These are phyloP conservation scores for Diploscapter pachys DNA, from an alignment of 1,140 invertebrate genomes.

Conservation along the genomic window DNA sequence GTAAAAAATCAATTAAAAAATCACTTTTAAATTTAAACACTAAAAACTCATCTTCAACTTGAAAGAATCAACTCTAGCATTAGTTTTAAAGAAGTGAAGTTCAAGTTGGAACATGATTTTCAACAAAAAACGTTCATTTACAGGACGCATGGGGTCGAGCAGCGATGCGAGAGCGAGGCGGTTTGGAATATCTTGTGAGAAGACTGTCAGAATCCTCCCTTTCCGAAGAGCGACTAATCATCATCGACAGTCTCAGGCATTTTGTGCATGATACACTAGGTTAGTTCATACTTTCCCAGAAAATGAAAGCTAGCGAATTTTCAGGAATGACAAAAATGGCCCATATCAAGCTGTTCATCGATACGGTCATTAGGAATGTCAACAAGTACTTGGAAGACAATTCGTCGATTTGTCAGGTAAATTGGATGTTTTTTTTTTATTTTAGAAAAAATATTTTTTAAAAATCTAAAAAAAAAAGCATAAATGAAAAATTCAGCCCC, in stretches of 20 bases:
- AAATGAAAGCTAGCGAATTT: not conserved
- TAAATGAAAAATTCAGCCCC: not conserved
- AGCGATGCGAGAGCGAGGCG: conserved; percentile 15
- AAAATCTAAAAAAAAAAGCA: not conserved
- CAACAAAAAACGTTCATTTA: not conserved
- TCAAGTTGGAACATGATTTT: too few relatives aligned
- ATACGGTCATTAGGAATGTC: conserved; percentile 25
- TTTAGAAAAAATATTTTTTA: not conserved
- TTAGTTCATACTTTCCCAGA: not conserved
- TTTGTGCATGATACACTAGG: conserved; percentile 25
- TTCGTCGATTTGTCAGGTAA: conserved; percentile 5
- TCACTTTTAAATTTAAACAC: conserved; percentile 1
- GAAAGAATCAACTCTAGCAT: too few relatives aligned
- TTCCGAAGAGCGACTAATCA: not conserved
- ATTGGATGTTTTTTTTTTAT: conserved; percentile 3
- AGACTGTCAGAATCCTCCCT: not conserved
- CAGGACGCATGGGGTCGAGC: conserved; percentile 34
- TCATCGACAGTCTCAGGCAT: conserved; percentile 15
- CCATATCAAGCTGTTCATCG: conserved; percentile 11
- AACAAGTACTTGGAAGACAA: conserved; percentile 17
- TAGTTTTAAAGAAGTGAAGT: too few relatives aligned
- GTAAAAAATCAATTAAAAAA: conserved; percentile 8
- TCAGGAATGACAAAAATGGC: conserved; percentile 17
- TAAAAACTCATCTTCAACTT: not conserved
- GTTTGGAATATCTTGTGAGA: conserved; percentile 21